Conservation (phyloP, 2,113 vertebrate genomes). For the Gambusia holbrooki region DNA sequence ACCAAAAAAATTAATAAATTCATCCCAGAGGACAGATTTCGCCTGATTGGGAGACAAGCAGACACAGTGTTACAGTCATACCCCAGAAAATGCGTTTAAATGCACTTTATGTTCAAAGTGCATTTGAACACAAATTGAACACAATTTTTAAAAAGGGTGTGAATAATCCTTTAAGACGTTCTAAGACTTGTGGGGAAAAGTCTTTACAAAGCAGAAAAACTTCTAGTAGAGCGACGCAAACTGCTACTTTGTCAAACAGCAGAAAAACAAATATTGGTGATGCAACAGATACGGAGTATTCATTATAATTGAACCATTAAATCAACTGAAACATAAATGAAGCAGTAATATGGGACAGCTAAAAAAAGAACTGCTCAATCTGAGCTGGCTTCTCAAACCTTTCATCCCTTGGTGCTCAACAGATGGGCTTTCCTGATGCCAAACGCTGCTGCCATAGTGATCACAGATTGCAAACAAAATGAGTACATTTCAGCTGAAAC, state of each 20-base stretch:
- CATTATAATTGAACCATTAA: not conserved
- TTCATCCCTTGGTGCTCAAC: constrained; percentile 13
- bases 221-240: no score
- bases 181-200: no score
- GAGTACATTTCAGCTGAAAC: not conserved
- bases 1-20: no score
- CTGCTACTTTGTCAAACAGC: not conserved
- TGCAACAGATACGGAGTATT: not conserved
- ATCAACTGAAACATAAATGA: not conserved
- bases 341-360: not conserved
- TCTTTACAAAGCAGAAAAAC: not conserved
- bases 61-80: no score
- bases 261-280: not conserved
- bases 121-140: not conserved
- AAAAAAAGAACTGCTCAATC: constrained; percentile 4
- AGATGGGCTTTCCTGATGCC: constrained; percentile 17
- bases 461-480: constrained; percentile 13
- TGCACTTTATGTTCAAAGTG: no score
- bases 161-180: not conserved
- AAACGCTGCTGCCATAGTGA: constrained; percentile 25
- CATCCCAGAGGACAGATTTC: not conserved
- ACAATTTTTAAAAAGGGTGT: not conserved
- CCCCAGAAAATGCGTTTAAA: no score
- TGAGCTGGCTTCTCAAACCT: not conserved
- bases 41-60: not conserved